Evolutionary conservation across 2,888 invertebrate species (phyloP), one percentile per base, ranked within the genome.

Genomic region (Eristalis intricaria): DNA sequence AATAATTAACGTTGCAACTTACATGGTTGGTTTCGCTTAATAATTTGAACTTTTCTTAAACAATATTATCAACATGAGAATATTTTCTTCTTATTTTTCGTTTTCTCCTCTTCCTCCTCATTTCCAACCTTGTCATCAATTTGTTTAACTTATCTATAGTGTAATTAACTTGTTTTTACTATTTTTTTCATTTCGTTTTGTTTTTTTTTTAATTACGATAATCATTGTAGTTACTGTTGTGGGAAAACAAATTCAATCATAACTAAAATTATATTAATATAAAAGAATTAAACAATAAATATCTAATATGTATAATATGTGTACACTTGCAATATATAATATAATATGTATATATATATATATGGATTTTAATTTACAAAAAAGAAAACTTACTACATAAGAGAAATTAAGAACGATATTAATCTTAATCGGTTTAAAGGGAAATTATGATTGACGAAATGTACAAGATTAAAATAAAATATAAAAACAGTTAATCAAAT

Each of bases 41-140:
- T 87, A 75, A 87, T 87, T 87, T 87, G 87, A 84, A 87, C 84
- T 87, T 87, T 50, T 84, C 77, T 84, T 80, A 84, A 64, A 84
- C 38, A 82, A 86, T 83, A 87, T 87, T 87, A 87, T 87, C 84
- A 87, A 87, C 87, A 87, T 84, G 84, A 87, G 79, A 87, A 87
- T 84, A 80, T 87, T 78, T 64, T 71, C 70, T 19, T 61, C 68
- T 65, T 73, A 63, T 4, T 40, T 77, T 84, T 65, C 13, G 50
- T 8, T 19, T 77, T 84, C 63, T 10, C 29, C 69, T 64, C 61
- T 76, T 79, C 22, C 0, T 43, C 35, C 35, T 77, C 43, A 13
- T 68, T 80, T 80, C 15, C 73, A 63, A 77, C 40, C 60, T 77
- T 69, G 69, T 83, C 64, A 84, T 84, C 65, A 61, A 77, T 84